Base-by-base conservation (phyloP, 2,113 vertebrate species). In the Brienomyrus longianalis region DNA sequence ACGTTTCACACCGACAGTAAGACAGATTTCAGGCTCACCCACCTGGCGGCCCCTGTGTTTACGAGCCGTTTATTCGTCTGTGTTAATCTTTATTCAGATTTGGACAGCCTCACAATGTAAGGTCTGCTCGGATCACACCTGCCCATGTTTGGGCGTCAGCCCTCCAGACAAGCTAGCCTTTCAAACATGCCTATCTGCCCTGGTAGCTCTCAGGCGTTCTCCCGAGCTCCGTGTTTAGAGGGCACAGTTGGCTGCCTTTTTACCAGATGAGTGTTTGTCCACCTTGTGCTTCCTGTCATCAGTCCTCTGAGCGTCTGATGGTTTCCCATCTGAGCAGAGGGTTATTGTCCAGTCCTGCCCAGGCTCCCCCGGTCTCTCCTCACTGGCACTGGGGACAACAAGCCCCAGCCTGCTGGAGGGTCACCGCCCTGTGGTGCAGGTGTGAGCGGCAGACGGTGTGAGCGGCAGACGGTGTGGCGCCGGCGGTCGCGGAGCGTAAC, bases 61-160 rank as follows among this genome's bases (percentile, higher is more conserved):
- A 89, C 43, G 31, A 54, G 48, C 80, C 31, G 17, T 88, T 66
- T 87, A 56, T 90, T 88, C 59, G 50, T 62, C 27, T 9, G 56
- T 27, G 59, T 66, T 51, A 87, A 90, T 84, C 59, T 91, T 91
- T 92, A 89, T 92, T 90, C 84, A 91, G 74, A 90, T 88, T 92
- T 35, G 13, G n/a, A 74, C 47, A 88, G 48, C 45, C 19, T 83
- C 31, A 2, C 88, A 43, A 52, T 27, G 15, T 31, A 50, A 80
- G 88, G 70, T n/a, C 15, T 27, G 19, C 50, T 31, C 80, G 35
- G 43, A 43, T 89, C 31, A 74, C 66, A 17, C 11, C 23, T 83
- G 35, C 21, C 80, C 39, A 80, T 80, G 45, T 77, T 17, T 88
- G 45, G 21, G 15, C 11, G 4, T 74, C 48, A 84, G 80, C 19